Conservation (phyloP, 2,797 vertebrate genomes). For the Melopsittacus undulatus region DNA sequence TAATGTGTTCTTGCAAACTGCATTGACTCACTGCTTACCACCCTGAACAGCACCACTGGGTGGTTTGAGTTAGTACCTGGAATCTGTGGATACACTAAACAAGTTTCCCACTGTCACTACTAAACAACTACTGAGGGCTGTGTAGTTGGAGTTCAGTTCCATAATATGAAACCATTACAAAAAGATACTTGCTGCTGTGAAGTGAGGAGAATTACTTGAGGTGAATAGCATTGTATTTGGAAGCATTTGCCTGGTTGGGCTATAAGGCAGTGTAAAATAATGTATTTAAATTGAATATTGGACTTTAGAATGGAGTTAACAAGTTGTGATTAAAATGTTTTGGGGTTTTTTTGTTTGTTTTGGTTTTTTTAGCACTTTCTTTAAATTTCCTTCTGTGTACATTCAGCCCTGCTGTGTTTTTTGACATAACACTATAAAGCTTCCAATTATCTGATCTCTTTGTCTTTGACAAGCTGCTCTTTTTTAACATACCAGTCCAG, state of each 20-base stretch:
- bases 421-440: neutral
- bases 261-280: neutral
- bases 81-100: neutral
- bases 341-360: neutral
- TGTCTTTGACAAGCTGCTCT: neutral
- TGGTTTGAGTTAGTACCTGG: neutral
- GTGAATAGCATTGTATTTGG: neutral
- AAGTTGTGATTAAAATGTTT: neutral
- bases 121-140: neutral
- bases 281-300: neutral
- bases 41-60: neutral
- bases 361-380: neutral
- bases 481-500: neutral
- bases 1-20: neutral
- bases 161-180: neutral
- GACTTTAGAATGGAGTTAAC: neutral
- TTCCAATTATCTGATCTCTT: neutral
- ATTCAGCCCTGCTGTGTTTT: neutral
- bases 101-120: neutral
- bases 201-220: neutral
- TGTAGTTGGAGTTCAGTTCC: neutral
- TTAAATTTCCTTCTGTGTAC: neutral
- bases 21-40: neutral
- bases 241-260: neutral
- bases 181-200: neutral